These are phyloP conservation scores for Elgonia sp. DNA, from an alignment of 2,888 invertebrate species.

Conservation along the genomic window DNA sequence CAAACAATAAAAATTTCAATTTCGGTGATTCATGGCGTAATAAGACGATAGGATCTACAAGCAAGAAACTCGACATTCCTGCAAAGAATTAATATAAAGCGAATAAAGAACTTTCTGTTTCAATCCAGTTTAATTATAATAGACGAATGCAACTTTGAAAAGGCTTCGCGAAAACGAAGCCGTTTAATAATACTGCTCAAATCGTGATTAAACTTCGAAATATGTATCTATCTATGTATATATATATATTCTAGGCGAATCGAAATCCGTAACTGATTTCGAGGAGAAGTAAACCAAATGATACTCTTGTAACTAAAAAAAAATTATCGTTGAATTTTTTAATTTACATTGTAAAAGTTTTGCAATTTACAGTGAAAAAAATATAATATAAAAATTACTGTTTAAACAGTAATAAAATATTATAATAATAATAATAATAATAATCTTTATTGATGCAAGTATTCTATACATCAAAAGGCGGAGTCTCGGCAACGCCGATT, in stretches of 20 bases:
- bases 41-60: conserved; percentile 20
- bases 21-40: conserved; percentile 49
- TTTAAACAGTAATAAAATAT: no score
- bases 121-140: conserved; percentile 51
- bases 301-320: no score
- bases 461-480: no score
- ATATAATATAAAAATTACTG: no score
- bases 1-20: conserved; percentile 52
- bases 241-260: no score
- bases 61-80: conserved; percentile 19
- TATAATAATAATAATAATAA: no score
- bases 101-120: conserved; percentile 40
- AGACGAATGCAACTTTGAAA: conserved; percentile 51
- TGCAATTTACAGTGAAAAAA: no score
- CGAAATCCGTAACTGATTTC: conserved; percentile 22
- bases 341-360: no score
- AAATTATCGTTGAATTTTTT: no score
- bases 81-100: conserved; percentile 36
- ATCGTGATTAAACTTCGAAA: conserved; percentile 43
- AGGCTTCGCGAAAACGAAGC: conserved; percentile 39
- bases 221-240: conserved; percentile 34
- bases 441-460: no score
- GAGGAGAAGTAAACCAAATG: neutral
- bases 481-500: no score
- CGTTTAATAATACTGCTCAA: conserved; percentile 38